Evolutionary conservation across 2,113 vertebrate species (phyloP), one percentile per base, ranked within the genome.

Genomic region (Cnemophilus loriae): DNA sequence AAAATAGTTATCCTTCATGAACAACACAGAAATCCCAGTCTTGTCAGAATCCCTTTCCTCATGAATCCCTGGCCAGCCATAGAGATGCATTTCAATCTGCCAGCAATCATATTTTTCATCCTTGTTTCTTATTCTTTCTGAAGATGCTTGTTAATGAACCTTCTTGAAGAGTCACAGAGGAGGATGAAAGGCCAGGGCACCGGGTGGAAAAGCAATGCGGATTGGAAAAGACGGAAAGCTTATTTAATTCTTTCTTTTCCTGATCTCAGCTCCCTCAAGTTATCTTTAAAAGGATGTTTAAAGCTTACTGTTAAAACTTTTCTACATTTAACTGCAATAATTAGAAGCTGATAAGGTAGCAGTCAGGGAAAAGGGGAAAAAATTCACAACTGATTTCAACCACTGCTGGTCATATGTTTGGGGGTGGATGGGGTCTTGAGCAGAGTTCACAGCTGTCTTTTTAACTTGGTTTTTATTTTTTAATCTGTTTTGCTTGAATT

Each of bases 111-210:
- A 12, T 60, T 44, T 84, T 87, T 74, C 22, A 23, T 74, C 60
- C 52, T 93, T 46, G 90, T 97, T 87, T 95, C 94, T 89, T 91
- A 95, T 91, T 95, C 92, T 87, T 92, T 97, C 87, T 93, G 86
- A 96, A 97, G 83, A 89, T 88, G 87, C 68, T 87, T 75, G 32
- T 70, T 96, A 91, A 82, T 76, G 79, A 93, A 95, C 42, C 75
- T 89, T 79, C 84, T 87, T 78, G 76, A 96, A 76, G 56, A 71
- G 70, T 46, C 70, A 37, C 44, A 73, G 67, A 76, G 37, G 42
- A 91, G 87, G 71, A 76, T 71, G 28, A 93, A 94, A 95, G n/a
- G 84, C 70, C 52, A 93, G 84, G 83, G 82, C 90, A 87, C 39
- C 77, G 86, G 49, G 53, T 79, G 33, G 44, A 76, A 92, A 90